phyloP scores from a whole-genome alignment of 2,113 vertebrate species.

The Colinus virginianus region DNA sequence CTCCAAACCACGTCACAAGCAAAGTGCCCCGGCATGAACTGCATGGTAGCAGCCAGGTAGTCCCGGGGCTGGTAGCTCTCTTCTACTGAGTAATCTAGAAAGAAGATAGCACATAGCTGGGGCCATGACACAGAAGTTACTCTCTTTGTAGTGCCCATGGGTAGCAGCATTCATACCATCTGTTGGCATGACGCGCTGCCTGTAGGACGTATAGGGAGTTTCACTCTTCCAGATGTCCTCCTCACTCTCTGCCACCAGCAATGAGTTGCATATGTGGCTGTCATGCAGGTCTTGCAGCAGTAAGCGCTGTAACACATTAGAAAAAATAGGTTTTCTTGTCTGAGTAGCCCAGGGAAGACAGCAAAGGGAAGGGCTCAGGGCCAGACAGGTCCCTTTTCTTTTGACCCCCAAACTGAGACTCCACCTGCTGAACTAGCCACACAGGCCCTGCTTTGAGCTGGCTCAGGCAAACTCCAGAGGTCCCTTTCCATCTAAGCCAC shows the following conservation, averaged over 20 bases:
- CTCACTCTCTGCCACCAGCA: constrained; percentile 97
- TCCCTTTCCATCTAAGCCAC: background rate
- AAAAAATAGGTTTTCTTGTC: background rate
- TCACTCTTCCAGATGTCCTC: constrained; percentile 99
- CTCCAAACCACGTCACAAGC: constrained; percentile 96
- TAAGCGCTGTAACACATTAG: constrained; percentile 82
- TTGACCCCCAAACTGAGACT: background rate
- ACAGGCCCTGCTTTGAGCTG: background rate
- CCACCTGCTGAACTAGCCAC: background rate
- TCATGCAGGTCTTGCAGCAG: constrained; percentile 96
- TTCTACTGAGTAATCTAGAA: constrained; percentile 89
- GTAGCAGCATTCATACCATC: constrained; percentile 82
- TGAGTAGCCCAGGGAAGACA: background rate
- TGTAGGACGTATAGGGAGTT: constrained; percentile 84
- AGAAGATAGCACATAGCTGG: background rate
- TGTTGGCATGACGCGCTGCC: constrained; percentile 81
- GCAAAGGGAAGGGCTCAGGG: background rate
- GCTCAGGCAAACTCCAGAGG: background rate
- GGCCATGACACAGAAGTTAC: background rate
- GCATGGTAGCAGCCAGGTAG: constrained; percentile 97
- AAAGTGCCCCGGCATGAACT: constrained; percentile 96
- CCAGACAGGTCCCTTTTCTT: background rate
- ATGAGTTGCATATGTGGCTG: constrained; percentile 93
- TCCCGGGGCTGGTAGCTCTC: constrained; percentile 94
- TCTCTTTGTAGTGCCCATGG: background rate